Evolutionary conservation across 1,140 invertebrate genomes (phyloP).

Genomic region (Drosophila trapezifrons): DNA sequence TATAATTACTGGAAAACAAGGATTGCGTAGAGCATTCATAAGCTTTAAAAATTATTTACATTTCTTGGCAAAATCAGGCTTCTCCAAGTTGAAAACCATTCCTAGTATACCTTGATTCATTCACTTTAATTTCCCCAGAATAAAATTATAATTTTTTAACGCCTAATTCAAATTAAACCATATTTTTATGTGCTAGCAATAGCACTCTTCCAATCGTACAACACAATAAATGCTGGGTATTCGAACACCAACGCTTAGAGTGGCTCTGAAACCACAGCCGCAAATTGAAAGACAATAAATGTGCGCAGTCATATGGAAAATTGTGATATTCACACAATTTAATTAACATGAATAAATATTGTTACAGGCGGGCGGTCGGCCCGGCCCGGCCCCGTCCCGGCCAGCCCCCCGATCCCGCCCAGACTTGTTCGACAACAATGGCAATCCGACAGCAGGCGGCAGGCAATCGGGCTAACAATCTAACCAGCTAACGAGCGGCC

Average conservation of each 20-base stretch:
- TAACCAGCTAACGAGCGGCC: conserved; percentile 76
- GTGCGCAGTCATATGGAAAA: conserved; percentile 83
- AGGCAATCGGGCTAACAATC: conserved; percentile 56
- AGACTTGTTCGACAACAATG: conserved; percentile 54
- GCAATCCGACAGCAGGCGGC: conserved; percentile 10
- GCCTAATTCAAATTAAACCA: not conserved
- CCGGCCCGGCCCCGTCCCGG: not conserved
- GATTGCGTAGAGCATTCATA: not conserved
- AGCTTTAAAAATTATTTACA: not conserved
- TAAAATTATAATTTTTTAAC: not conserved
- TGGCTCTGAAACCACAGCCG: conserved; percentile 57
- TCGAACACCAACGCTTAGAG: conserved; percentile 6
- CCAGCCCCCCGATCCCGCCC: conserved; percentile 14
- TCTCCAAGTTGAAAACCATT: not conserved
- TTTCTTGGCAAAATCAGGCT: not conserved
- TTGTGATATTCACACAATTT: conserved; percentile 84
- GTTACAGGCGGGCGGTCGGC: conserved; percentile 61
- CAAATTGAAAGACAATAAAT: conserved; percentile 84
- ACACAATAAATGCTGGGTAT: conserved; percentile 19
- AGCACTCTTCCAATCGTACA: not conserved
- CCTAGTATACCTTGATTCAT: too few relatives aligned
- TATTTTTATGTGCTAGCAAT: not conserved
- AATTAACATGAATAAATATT: conserved; percentile 84
- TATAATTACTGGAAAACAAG: not conserved
- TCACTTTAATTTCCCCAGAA: not conserved